Conservation (phyloP, 2,113 vertebrate species). For the Recurvirostra avosetta region DNA sequence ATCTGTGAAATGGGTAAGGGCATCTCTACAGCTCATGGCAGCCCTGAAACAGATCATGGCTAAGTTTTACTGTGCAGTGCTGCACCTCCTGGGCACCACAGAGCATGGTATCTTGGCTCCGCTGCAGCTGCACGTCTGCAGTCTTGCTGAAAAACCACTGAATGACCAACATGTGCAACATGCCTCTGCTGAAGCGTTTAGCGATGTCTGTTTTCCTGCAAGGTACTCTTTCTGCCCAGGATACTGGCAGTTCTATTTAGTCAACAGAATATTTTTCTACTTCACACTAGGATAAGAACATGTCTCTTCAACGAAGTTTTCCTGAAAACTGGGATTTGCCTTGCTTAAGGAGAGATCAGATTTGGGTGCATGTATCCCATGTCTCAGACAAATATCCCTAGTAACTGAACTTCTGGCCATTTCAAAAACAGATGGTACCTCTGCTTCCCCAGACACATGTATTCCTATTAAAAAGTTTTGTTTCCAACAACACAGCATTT, state of each 20-base stretch:
- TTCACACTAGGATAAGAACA: not conserved
- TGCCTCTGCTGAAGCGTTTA: not conserved
- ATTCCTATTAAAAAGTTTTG: not conserved
- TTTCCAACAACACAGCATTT: not conserved
- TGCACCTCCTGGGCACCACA: not conserved
- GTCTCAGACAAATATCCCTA: not conserved
- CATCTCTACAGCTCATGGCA: not conserved
- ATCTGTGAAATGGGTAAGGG: not conserved
- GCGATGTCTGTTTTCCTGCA: not conserved
- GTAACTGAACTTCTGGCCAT: not conserved
- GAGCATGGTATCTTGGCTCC: rapidly evolving
- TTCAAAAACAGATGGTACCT: not conserved
- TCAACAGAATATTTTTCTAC: not conserved
- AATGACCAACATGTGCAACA: not conserved
- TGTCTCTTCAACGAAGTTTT: not conserved
- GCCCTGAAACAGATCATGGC: not conserved
- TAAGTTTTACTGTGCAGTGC: not conserved
- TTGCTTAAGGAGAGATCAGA: not conserved
- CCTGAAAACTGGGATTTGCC: not conserved
- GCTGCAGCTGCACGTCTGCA: rapidly evolving
- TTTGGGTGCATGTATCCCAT: not conserved
- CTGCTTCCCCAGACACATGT: not conserved
- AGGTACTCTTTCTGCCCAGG: not conserved
- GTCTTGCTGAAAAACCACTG: not conserved
- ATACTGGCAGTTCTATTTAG: not conserved